Base-by-base conservation (phyloP, 2,113 vertebrate species). In the Thamnaconus septentrionalis region DNA sequence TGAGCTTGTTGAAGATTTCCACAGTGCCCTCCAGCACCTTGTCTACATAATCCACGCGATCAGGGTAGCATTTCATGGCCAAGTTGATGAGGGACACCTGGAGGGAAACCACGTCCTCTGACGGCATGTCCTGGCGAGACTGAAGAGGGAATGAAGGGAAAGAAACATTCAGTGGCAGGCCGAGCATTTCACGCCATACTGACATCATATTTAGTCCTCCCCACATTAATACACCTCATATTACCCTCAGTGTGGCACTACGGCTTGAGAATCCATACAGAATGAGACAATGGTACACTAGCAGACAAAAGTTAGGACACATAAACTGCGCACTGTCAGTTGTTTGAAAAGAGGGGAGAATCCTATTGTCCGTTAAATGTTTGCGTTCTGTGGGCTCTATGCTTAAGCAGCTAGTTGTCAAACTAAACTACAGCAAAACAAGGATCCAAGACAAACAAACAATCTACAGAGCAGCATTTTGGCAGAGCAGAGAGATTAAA, bases 41-140 rank as follows among this genome's bases (percentile, higher is more conserved):
- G 82, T 99, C 97, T 7, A 99, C 95, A 56, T 99, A 99, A 83
- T 99, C 97, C n/a, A 99, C 97, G 4, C 96, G 94, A 8, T 98
- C 96, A 0, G 97, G 97, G 83, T 98, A 99, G 82, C 97, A 99
- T 69, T 99, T 98, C 96, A 98, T 98, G 10, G 97, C 97, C 81
- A 99, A 83, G 78, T 99, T 99, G 80, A 99, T 99, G 74, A 99
- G 97, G 41, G 97, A 99, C 56, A 99, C 97, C 92, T 99, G 97
- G 54, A 99, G 89, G 44, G 97, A 99, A 4, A 99, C 96, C 41
- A 99, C 95, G 59, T 99, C 97, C 77, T 99, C 97, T 3, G 97
- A 98, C 1, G 97, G 97, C 97, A 99, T 98, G 79, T 98, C 97
- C 88, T 99, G 96, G 45, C 97, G 93, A 64, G 97, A 99, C 97